Evolutionary conservation across 2,888 invertebrate species (phyloP).

Genomic region (Pristionchus arcanus): DNA sequence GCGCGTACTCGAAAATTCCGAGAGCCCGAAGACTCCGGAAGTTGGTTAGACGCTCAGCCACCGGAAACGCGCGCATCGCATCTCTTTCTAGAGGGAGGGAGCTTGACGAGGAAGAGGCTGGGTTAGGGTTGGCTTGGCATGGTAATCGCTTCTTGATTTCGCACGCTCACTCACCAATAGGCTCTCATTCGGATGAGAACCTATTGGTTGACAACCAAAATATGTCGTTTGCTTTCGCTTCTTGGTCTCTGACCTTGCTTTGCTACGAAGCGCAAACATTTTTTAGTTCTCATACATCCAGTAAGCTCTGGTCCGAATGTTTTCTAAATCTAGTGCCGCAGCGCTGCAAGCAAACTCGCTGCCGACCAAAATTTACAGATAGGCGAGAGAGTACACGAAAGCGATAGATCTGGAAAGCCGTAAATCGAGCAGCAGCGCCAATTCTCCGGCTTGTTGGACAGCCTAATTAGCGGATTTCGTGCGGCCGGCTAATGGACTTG

Average conservation of each 20-base stretch:
- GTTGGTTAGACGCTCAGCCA: conserved; percentile 4
- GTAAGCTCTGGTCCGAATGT: no score
- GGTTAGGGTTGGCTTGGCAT: no score
- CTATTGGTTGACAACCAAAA: no score
- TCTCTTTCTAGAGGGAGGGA: neutral
- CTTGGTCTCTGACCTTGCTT: no score
- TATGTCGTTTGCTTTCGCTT: no score
- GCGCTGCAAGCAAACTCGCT: neutral
- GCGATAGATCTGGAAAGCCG: neutral
- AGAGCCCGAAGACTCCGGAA: neutral
- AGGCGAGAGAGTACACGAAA: neutral
- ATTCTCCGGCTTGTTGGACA: neutral
- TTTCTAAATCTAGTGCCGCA: no score
- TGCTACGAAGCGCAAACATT: no score
- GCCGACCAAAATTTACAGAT: neutral
- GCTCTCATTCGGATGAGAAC: no score
- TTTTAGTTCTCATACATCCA: no score
- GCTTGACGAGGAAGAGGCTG: neutral
- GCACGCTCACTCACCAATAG: no score
- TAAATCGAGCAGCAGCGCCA: neutral
- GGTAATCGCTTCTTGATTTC: no score
- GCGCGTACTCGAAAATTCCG: conserved; percentile 18
- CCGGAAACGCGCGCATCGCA: neutral
- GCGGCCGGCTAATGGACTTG: conserved; percentile 15
- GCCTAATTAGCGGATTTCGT: conserved; percentile 40